phyloP scores from a whole-genome alignment of 2,113 vertebrate genomes.

The Physeter macrocephalus region DNA sequence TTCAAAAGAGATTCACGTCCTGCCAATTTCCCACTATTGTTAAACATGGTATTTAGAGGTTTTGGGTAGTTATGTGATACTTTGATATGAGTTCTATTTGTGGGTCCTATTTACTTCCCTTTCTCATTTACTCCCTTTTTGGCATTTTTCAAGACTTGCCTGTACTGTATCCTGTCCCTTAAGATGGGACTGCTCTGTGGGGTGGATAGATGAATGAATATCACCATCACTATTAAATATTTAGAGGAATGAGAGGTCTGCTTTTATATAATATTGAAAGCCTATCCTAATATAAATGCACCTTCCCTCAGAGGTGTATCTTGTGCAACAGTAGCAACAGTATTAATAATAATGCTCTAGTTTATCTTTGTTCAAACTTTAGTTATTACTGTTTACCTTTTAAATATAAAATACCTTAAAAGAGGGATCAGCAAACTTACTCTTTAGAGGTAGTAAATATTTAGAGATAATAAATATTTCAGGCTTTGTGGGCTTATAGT shows the following conservation, averaged over 20 bases:
- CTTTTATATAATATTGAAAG: constrained; percentile 36
- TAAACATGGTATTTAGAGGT: background rate
- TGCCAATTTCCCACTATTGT: background rate
- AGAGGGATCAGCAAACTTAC: background rate
- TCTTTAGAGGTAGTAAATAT: background rate
- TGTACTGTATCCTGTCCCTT: background rate
- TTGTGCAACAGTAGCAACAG: background rate
- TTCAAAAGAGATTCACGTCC: constrained; percentile 14
- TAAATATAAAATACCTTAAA: constrained; percentile 10
- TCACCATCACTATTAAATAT: background rate
- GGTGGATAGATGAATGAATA: background rate
- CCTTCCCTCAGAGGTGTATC: background rate
- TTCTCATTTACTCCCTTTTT: background rate
- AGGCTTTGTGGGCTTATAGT: background rate
- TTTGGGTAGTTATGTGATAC: constrained; percentile 16
- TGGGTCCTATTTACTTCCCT: background rate
- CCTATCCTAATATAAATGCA: background rate
- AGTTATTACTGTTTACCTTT: background rate
- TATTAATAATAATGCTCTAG: background rate
- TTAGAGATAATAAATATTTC: constrained; percentile 16
- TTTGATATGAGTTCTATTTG: background rate
- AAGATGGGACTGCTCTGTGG: background rate
- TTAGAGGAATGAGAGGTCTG: background rate
- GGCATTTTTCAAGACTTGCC: background rate
- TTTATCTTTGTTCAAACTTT: constrained; percentile 6